phyloP scores from a whole-genome alignment of 2,113 vertebrate species.

The Rhea pennata region DNA sequence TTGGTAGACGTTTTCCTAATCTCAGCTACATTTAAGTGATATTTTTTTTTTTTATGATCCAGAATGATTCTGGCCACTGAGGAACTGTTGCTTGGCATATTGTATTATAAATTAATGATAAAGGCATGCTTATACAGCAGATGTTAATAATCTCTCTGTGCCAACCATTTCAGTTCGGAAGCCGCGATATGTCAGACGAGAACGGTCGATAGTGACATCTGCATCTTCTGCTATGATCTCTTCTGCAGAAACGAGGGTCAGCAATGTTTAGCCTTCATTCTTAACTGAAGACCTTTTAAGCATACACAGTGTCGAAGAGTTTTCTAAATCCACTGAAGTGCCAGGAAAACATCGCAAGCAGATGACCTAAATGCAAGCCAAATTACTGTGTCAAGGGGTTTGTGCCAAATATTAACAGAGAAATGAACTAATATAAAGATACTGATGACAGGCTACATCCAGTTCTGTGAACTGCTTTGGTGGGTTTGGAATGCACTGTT shows the following conservation, averaged over 20 bases:
- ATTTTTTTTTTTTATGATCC: background rate
- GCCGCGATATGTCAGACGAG: conserved; percentile 77
- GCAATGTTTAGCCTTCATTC: conserved; percentile 69
- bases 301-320: background rate
- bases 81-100: background rate
- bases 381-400: background rate
- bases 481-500: background rate
- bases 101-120: background rate
- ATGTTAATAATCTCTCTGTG: background rate
- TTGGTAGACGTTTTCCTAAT: background rate
- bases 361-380: background rate
- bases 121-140: background rate
- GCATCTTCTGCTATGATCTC: conserved; percentile 35
- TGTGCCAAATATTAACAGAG: conserved; percentile 1
- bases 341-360: background rate
- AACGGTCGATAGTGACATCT: conserved; percentile 61
- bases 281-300: background rate
- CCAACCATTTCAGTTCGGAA: conserved; percentile 74
- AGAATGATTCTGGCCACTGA: background rate
- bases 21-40: background rate
- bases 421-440: background rate
- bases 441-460: background rate
- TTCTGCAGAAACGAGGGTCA: conserved; percentile 71
- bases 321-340: background rate
- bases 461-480: background rate